phyloP scores from a whole-genome alignment of 2,888 invertebrate genomes.

The Eupithecia vulgata region DNA sequence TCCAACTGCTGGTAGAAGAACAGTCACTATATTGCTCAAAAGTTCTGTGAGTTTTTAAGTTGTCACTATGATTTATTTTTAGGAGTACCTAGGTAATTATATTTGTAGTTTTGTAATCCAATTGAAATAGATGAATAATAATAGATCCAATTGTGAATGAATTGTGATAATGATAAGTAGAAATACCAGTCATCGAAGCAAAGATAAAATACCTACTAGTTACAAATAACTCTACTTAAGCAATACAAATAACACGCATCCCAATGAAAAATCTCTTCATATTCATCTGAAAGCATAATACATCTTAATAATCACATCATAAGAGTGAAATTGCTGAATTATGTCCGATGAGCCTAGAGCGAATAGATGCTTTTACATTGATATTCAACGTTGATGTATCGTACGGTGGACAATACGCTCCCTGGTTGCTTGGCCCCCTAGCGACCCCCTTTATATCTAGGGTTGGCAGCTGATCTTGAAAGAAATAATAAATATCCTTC shows the following conservation, averaged over 20 bases:
- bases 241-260: conserved; percentile 34
- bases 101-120: too few relatives aligned
- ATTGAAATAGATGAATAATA: too few relatives aligned
- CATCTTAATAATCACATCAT: conserved; percentile 70
- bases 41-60: too few relatives aligned
- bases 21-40: too few relatives aligned
- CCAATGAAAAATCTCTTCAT: conserved; percentile 44
- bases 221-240: conserved; percentile 28
- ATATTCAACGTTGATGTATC: conserved; percentile 78
- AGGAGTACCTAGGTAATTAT: not conserved
- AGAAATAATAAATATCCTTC: not conserved
- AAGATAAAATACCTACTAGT: not conserved
- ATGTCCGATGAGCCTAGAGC: conserved; percentile 63
- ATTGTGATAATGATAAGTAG: not conserved
- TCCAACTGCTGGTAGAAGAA: too few relatives aligned
- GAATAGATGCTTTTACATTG: conserved; percentile 71
- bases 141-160: too few relatives aligned
- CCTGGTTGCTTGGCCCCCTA: conserved; percentile 54
- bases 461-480: conserved; percentile 48
- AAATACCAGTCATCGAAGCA: not conserved
- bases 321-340: conserved; percentile 68
- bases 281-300: conserved; percentile 45
- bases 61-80: not conserved
- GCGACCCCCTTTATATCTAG: conserved; percentile 53
- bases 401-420: conserved; percentile 67